Evolutionary conservation across 1,140 invertebrate genomes (phyloP).

Genomic region (Piezodorus guildinii): DNA sequence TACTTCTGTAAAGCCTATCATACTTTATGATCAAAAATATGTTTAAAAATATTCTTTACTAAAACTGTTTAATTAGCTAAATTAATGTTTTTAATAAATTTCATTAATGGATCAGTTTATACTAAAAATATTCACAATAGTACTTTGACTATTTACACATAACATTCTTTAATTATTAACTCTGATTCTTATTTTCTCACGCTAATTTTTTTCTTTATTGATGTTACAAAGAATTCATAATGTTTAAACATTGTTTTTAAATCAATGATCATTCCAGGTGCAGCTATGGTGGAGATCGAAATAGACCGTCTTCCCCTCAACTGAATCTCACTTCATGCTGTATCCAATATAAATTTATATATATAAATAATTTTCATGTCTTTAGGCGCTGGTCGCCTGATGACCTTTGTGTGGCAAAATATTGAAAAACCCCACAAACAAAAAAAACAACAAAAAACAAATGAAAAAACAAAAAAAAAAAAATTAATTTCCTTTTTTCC

Average conservation of each 20-base stretch:
- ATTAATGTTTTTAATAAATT: too few species aligned
- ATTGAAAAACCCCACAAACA: conserved; percentile 12
- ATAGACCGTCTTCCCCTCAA: conserved; percentile 15
- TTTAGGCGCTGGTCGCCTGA: conserved; percentile 12
- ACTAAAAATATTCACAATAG: too few species aligned
- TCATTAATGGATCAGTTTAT: too few species aligned
- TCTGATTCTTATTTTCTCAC: background rate
- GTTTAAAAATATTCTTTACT: too few species aligned
- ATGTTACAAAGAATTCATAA: background rate
- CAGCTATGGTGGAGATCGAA: conserved; percentile 16
- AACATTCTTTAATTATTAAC: too few species aligned
- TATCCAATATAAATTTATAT: conserved; percentile 3
- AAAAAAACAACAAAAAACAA: background rate
- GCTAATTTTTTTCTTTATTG: background rate
- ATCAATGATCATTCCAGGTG: background rate
- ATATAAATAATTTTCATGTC: conserved; percentile 15
- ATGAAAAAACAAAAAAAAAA: background rate
- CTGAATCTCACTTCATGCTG: conserved; percentile 13
- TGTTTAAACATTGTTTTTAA: background rate
- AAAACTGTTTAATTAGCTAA: too few species aligned
- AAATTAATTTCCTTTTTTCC: background rate
- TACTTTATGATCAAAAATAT: too few species aligned
- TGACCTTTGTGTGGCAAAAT: conserved; percentile 8
- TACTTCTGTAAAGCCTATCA: too few species aligned
- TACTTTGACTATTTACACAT: background rate